Base-by-base conservation (phyloP, 92 coral and sea anemone species). In the Epizoanthus fatuus region DNA sequence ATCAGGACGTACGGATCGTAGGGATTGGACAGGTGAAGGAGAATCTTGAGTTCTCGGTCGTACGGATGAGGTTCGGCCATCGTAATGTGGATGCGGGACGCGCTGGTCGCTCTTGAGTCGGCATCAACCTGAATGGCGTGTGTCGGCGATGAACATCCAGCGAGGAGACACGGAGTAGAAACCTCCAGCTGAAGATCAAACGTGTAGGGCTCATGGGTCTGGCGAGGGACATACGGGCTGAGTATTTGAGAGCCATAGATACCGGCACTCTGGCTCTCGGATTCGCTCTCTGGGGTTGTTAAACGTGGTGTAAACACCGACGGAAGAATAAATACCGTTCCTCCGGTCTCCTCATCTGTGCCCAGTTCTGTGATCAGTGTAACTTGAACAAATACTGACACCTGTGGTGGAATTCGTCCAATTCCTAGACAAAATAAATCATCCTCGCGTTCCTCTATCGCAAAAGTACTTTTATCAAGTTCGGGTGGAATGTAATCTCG, bases 121-220 rank as follows among this genome's bases (percentile, higher is more conserved):
- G 99, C 99, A 45, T 97, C 99, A 14, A 97, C 99, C 84, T 92
- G 98, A 35, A 97, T 97, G 8, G 99, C 98, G 78, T 97, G 99
- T 25, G 99, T 93, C 32, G 87, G 92, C 55, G 99, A 97, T 14
- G 93, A 87, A 84, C 99, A 97, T 3, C 99, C 99, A 35, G 99
- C 99, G 63, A 97, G 91, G 32, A 95, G 89, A 68, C 95, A 97
- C 10, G 99, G 98, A 56, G 95, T 95, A 38, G 93, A 91, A 0
- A 94, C 98, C 32, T 92, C 91, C 3, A 97, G 91, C 76, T 93
- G 96, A 35, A 97, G 90, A 37, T 97, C 98, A 69, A 97, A 97
- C 29, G 95, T 91, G 67, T 97, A 97, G 7, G 93, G 94, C n/a
- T 93, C 96, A 22, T 80, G 79, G n/a, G 98, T 91, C 89, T 88